Evolutionary conservation across 2,113 vertebrate genomes (phyloP).

Genomic region (Cyprinodon variegatus): DNA sequence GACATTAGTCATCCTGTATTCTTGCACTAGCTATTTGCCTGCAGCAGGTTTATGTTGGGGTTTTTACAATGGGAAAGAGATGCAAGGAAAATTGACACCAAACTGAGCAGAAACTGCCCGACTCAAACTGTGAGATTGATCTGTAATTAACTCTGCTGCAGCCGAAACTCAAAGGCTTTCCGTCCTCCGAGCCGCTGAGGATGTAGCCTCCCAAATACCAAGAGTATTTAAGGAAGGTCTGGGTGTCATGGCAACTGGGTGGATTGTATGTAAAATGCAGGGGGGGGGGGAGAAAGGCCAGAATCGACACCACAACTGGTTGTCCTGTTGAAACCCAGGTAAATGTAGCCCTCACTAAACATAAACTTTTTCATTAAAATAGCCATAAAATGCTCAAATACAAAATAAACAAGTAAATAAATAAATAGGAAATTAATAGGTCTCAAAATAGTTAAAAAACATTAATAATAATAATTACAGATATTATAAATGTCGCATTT

Average conservation of each 20-base stretch:
- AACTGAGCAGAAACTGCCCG: neutral
- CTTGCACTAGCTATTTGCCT: neutral
- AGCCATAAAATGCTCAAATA: no score
- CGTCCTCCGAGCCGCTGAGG: constrained; percentile 49
- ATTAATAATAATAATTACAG: no score
- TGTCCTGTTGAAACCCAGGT: no score
- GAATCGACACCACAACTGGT: constrained; percentile 39
- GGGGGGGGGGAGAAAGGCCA: constrained; percentile 52
- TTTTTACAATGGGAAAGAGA: neutral
- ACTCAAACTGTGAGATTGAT: constrained; percentile 33
- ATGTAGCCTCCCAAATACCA: constrained; percentile 65
- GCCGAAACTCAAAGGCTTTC: constrained; percentile 29
- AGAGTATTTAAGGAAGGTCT: constrained; percentile 66
- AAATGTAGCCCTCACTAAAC: no score
- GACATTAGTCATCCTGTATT: neutral
- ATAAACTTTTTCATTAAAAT: no score
- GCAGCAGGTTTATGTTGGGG: neutral
- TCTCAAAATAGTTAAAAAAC: no score
- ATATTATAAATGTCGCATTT: no score
- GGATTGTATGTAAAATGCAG: constrained; percentile 62
- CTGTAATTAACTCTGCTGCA: constrained; percentile 38
- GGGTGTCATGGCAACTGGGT: constrained; percentile 72
- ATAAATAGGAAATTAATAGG: no score
- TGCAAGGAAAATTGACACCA: neutral
- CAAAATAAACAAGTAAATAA: no score